Evolutionary conservation across 1,140 invertebrate species (phyloP).

Genomic region (Bombus terrestris): DNA sequence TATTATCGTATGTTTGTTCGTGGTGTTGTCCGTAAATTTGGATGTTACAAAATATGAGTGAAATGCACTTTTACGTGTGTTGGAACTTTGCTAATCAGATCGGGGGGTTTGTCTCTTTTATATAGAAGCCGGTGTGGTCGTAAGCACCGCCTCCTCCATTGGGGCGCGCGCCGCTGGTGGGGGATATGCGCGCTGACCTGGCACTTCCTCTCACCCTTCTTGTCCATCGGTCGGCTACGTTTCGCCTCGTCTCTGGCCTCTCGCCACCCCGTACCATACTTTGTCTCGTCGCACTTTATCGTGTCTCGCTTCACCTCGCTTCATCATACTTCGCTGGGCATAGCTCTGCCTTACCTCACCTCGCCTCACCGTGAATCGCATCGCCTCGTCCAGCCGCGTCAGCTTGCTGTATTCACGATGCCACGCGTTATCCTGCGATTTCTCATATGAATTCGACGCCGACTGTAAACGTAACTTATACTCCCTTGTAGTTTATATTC

Average conservation of each 20-base stretch:
- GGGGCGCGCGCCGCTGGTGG: constrained; percentile 49
- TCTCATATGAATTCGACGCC: constrained; percentile 47
- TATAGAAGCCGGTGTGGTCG: constrained; percentile 70
- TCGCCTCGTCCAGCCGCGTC: constrained; percentile 4
- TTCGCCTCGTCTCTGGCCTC: background rate
- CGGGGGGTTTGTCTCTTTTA: constrained; percentile 79
- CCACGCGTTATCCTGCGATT: constrained; percentile 7
- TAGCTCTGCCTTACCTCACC: background rate
- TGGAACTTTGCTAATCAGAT: constrained; percentile 79
- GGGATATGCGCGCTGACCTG: constrained; percentile 27
- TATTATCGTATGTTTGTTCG: background rate
- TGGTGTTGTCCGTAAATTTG: background rate
- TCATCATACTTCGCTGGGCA: background rate
- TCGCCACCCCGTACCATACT: no score
- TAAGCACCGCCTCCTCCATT: constrained; percentile 68
- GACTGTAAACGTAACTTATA: constrained; percentile 34
- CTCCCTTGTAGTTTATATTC: background rate
- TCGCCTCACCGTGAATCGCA: background rate
- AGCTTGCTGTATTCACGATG: background rate
- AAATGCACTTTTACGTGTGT: constrained; percentile 66
- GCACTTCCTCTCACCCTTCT: background rate
- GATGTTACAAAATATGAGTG: constrained; percentile 21
- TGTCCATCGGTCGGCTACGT: background rate
- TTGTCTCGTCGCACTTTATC: background rate
- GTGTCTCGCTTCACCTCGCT: background rate